These are phyloP conservation scores for Biston betularia DNA, from an alignment of 2,888 invertebrate species.

Conservation along the genomic window DNA sequence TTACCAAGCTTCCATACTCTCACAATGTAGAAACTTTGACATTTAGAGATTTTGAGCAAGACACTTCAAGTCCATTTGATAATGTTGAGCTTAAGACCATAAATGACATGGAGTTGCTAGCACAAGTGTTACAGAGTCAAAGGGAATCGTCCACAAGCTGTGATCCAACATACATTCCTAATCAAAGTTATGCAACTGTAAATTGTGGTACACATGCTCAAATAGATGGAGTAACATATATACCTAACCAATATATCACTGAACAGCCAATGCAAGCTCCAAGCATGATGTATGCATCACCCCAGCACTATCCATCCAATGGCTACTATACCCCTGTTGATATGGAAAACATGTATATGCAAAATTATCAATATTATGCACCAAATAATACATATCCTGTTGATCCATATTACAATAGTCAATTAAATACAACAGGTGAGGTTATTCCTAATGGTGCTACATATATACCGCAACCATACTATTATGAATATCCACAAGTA, in stretches of 20 bases:
- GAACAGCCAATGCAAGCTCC: constrained; percentile 70
- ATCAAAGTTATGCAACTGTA: constrained; percentile 61
- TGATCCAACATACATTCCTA: constrained; percentile 57
- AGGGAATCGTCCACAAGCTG: constrained; percentile 64
- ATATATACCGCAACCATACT: constrained; percentile 75
- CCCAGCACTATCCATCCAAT: constrained; percentile 70
- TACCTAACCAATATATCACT: constrained; percentile 70
- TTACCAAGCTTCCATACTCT: constrained; percentile 66
- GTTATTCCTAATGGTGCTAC: constrained; percentile 61
- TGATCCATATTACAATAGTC: constrained; percentile 62
- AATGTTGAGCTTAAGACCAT: constrained; percentile 96
- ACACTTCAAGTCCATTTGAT: constrained; percentile 97
- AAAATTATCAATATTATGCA: constrained; percentile 76
- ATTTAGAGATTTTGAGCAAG: constrained; percentile 95
- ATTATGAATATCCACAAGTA: constrained; percentile 69
- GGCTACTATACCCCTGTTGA: constrained; percentile 73
- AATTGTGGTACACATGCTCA: constrained; percentile 74
- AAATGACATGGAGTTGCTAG: constrained; percentile 96
- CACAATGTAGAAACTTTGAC: constrained; percentile 77
- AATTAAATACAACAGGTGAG: constrained; percentile 57
- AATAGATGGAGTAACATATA: constrained; percentile 67
- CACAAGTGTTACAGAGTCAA: constrained; percentile 89
- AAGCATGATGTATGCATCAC: constrained; percentile 69
- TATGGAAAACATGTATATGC: constrained; percentile 69
- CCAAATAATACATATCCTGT: constrained; percentile 64